These are phyloP conservation scores for Cuniculus paca DNA, from an alignment of 2,797 vertebrate genomes.

Conservation along the genomic window DNA sequence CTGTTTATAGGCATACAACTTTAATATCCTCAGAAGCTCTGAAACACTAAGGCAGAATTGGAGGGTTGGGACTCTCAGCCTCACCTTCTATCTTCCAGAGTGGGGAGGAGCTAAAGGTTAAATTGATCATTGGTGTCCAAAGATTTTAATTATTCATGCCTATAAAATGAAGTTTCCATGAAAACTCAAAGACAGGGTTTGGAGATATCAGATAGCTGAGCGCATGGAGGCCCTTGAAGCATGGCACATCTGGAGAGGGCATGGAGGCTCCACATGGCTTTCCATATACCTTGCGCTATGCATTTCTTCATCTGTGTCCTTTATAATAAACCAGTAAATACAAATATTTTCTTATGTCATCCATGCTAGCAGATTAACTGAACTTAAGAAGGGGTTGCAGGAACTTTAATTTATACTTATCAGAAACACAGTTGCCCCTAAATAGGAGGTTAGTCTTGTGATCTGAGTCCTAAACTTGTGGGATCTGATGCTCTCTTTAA, in stretches of 20 bases:
- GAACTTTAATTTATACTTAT: background rate
- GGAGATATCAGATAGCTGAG: background rate
- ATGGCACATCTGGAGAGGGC: background rate
- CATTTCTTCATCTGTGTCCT: background rate
- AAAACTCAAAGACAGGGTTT: background rate
- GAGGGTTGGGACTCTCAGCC: background rate
- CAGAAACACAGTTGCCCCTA: background rate
- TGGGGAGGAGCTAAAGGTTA: background rate
- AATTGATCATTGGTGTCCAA: background rate
- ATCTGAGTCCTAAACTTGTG: background rate
- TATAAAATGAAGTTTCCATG: background rate
- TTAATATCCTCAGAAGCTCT: background rate
- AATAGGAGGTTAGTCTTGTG: background rate
- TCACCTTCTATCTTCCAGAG: background rate
- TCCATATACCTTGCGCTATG: background rate
- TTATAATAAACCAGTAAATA: background rate
- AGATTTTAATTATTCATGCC: background rate
- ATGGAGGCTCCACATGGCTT: background rate
- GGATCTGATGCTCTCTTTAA: background rate
- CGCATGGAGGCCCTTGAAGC: background rate
- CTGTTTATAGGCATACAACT: background rate
- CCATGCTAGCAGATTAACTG: background rate
- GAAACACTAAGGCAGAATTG: background rate
- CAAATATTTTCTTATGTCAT: background rate
- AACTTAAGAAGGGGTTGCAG: background rate